phyloP scores from a whole-genome alignment of 1,140 invertebrate species.

The Eurosta solidaginis region DNA sequence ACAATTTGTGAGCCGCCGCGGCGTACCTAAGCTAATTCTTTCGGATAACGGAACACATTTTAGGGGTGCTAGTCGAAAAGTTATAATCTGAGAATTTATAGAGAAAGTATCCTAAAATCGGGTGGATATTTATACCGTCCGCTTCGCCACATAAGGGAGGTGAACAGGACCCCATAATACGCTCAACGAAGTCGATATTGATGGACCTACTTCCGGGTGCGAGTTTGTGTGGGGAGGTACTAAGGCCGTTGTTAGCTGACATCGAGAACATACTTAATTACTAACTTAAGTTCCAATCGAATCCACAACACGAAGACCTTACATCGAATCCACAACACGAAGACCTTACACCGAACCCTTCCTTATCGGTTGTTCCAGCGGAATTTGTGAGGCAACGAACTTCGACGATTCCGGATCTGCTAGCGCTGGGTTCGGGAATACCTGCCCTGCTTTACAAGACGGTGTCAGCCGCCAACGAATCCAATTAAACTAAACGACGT shows the following conservation, averaged over 20 bases:
- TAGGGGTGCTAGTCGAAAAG: not conserved
- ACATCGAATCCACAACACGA: not conserved
- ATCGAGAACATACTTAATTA: not conserved
- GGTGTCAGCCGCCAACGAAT: not conserved
- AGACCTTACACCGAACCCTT: not conserved
- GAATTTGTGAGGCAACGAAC: not conserved
- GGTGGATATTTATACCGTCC: slow-evolving; percentile 42
- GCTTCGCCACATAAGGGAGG: slow-evolving; percentile 41
- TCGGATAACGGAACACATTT: slow-evolving; percentile 32
- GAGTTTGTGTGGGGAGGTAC: not conserved
- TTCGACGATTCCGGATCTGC: not conserved
- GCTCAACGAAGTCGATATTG: slow-evolving; percentile 33
- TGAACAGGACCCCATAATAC: slow-evolving; percentile 37
- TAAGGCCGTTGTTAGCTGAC: not conserved
- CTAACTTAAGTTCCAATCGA: not conserved
- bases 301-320: not conserved
- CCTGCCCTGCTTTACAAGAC: not conserved
- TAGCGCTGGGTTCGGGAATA: not conserved
- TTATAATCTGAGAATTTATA: not conserved
- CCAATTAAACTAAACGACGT: not conserved
- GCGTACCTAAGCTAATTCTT: too few relatives aligned
- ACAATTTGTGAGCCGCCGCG: too few relatives aligned
- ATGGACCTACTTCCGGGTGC: not conserved
- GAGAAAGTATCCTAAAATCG: slow-evolving; percentile 14
- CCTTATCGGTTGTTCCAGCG: not conserved